Base-by-base conservation (phyloP, 2,113 vertebrate genomes). In the Nicator chloris region DNA sequence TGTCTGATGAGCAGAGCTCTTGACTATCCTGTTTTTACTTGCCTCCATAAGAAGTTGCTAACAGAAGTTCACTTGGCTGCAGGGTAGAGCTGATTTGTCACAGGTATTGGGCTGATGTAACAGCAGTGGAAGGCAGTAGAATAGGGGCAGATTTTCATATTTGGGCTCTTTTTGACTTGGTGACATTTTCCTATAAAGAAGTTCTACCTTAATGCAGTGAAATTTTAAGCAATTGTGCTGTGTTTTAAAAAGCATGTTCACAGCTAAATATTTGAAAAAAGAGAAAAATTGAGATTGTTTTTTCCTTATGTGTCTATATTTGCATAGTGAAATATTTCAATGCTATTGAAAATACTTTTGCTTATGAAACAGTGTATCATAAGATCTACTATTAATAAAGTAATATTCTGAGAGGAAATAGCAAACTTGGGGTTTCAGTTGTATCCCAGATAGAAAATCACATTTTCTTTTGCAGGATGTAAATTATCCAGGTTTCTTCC, bases 21-120 rank as follows among this genome's bases (percentile, higher is more conserved):
- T 97, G 95, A 97, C 91, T 97, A 64, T 95, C 77, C 93, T 86
- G 88, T 54, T 97, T 92, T 97, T 97, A 91, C 94, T 98, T 98
- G 96, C 89, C 92, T 97, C 96, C 90, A 71, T 97, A 97, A 97
- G 97, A 97, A 98, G 95, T 92, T 13, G 14, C 95, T 98, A 98
- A 97, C 97, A 97, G 97, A 97, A 98, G 98, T 98, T 97, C 96
- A 81, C 86, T 98, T 97, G 97, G 97, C 97, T 98, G 96, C 86
- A 91, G 97, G 94, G 96, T 96, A 97, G 97, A 97, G 97, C 97
- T 98, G 97, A 98, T 98, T 98, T 98, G 97, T 98, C 81, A 69
- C 42, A 68, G 93, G 96, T 97, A 97, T 95, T 94, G 92, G 94
- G 89, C 96, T 98, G 97, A 97, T 97, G 96, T 97, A 98, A 96